Evolutionary conservation across 2,888 invertebrate species (phyloP).

Genomic region (Phaonia tiefii): DNA sequence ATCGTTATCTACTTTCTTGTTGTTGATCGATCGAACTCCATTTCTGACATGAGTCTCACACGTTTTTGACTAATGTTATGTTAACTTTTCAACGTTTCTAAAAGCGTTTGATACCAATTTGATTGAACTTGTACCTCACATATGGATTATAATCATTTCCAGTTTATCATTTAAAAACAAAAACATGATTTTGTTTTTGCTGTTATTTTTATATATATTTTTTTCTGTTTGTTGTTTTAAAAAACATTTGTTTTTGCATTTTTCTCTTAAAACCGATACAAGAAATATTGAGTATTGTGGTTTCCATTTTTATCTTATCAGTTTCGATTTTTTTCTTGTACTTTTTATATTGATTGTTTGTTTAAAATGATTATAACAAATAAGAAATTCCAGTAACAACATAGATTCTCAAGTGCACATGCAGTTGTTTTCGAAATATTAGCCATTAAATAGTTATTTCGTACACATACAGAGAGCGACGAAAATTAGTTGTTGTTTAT

Average conservation of each 20-base stretch:
- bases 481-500: no score
- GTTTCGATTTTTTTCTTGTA: neutral
- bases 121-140: conserved; percentile 2
- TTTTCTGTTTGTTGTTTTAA: neutral
- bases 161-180: conserved; percentile 25
- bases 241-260: conserved; percentile 40
- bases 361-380: conserved; percentile 9
- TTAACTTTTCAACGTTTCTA: no score
- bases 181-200: neutral
- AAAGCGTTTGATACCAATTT: neutral
- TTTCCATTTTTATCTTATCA: neutral
- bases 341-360: conserved; percentile 13
- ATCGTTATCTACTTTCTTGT: no score
- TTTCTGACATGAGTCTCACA: conserved; percentile 5
- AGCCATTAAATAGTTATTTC: no score
- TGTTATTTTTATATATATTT: conserved; percentile 13
- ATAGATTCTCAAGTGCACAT: no score
- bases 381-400: neutral
- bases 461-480: no score
- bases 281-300: conserved; percentile 1
- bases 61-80: neutral
- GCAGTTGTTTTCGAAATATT: no score
- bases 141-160: conserved; percentile 39
- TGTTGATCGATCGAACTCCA: neutral
- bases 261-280: conserved; percentile 41